Base-by-base conservation (phyloP, 2,113 vertebrate genomes). In the Oenanthe melanoleuca region DNA sequence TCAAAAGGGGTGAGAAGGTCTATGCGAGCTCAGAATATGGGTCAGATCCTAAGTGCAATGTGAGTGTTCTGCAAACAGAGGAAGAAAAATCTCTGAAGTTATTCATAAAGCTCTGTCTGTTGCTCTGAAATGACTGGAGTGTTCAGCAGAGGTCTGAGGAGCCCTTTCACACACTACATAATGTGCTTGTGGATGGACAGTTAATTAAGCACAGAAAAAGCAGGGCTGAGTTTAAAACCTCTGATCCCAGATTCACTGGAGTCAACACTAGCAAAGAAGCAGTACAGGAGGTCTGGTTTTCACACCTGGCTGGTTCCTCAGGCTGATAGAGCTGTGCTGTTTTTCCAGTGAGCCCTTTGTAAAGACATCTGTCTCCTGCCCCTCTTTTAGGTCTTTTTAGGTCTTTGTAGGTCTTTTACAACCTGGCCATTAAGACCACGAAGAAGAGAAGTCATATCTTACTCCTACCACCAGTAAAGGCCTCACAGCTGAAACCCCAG, bases 141-240 rank as follows among this genome's bases (percentile, higher is more conserved):
- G 63, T 25, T 83, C 80, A 70, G 75, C 33, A 70, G 92, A 80
- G 72, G 38, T 80, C 77, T 13, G 52, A 86, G 82, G 63, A 91
- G 38, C 42, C 50, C 56, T 72, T 88, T 83, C 70, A 63, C 70
- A 53, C 12, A 2, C 55, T 59, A 33, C 10, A 8, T 88, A 86
- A 78, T 33, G 57, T 88, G 66, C 55, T 79, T 72, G n/a, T 63
- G 89, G 59, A 60, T 88, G 28, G 67, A 47, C 63, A 91, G 67
- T 83, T 90, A 93, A 92, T 94, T 88, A 96, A 89, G 50, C 60
- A 80, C 34, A 59, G 92, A 86, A 79, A 88, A 79, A 92, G 72
- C 77, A 81, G 86, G 52, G 56, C 52, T 91, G 80, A 69, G 34
- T 66, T 86, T 77, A 59, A 82, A 94, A 86, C 52, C 79, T 66